A percentile compares a stretch with the other conserved stretches of the same genome.
These are phyloP conservation scores for Caenorhabditis briggsae DNA, from an alignment of 1,140 invertebrate species.

Conservation along the genomic window DNA sequence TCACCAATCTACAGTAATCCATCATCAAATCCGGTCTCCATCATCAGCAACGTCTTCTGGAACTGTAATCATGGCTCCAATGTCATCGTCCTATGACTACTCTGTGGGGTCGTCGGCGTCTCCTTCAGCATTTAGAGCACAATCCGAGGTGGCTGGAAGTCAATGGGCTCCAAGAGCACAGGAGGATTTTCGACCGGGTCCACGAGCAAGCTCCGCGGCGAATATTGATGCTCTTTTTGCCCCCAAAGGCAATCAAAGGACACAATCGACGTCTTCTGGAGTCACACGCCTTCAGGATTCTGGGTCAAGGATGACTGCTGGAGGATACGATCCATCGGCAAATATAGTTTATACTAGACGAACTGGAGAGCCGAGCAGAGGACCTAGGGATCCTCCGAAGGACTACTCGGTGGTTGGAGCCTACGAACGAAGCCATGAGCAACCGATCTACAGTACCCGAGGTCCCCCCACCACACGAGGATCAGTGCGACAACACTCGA, in stretches of 20 bases:
- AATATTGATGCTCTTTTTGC: conserved; percentile 42
- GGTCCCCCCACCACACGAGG: not conserved
- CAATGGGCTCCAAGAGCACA: not conserved
- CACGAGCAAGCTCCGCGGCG: not conserved
- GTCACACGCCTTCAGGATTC: no score
- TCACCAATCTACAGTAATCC: conserved; percentile 38
- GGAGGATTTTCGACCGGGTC: conserved; percentile 15
- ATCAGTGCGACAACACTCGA: conserved; percentile 2
- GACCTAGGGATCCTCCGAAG: not conserved
- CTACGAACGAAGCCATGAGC: not conserved
- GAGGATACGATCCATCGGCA: not conserved
- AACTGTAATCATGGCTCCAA: not conserved
- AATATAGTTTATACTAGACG: not conserved
- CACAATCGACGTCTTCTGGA: not conserved
- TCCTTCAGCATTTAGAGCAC: not conserved
- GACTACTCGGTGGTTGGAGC: conserved; percentile 9
- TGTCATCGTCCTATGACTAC: conserved; percentile 22
- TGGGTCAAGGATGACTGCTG: not conserved
- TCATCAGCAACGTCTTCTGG: not conserved
- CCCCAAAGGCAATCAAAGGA: not conserved
- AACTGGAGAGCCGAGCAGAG: not conserved
- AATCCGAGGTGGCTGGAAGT: conserved; percentile 15
- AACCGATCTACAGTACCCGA: not conserved
- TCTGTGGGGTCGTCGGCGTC: not conserved
- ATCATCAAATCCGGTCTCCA: conserved; percentile 3